Conservation (phyloP, 2,797 vertebrate genomes). For the Liasis olivaceus region DNA sequence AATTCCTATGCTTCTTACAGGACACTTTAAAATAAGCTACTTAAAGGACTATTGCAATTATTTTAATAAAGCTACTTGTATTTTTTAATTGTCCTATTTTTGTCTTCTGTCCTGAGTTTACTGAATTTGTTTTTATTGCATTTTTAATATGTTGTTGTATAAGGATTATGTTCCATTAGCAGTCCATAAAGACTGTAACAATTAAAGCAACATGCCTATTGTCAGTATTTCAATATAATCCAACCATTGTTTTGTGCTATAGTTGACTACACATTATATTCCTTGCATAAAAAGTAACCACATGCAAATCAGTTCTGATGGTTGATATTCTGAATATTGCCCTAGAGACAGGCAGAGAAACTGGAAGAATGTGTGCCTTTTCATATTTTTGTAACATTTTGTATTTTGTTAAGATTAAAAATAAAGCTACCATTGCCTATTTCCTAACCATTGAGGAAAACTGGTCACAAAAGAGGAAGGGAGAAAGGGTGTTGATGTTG, state of each 20-base stretch:
- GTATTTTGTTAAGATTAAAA: background rate
- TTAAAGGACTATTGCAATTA: background rate
- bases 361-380: background rate
- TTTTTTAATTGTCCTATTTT: background rate
- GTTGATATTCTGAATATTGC: background rate
- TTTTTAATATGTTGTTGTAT: background rate
- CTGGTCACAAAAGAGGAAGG: background rate
- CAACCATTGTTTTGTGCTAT: background rate
- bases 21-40: background rate
- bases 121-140: background rate
- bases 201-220: background rate
- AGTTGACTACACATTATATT: background rate
- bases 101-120: background rate
- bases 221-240: background rate
- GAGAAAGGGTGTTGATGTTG: background rate
- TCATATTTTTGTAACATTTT: no score
- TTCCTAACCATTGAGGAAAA: background rate
- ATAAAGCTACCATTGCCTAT: background rate
- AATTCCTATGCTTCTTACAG: background rate
- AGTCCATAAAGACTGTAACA: background rate
- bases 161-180: no score
- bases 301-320: background rate
- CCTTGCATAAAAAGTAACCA: background rate
- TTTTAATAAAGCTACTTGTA: background rate
- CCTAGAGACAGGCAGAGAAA: background rate